Base-by-base conservation (phyloP, 2,888 invertebrate species). In the Metallyticus violacea region DNA sequence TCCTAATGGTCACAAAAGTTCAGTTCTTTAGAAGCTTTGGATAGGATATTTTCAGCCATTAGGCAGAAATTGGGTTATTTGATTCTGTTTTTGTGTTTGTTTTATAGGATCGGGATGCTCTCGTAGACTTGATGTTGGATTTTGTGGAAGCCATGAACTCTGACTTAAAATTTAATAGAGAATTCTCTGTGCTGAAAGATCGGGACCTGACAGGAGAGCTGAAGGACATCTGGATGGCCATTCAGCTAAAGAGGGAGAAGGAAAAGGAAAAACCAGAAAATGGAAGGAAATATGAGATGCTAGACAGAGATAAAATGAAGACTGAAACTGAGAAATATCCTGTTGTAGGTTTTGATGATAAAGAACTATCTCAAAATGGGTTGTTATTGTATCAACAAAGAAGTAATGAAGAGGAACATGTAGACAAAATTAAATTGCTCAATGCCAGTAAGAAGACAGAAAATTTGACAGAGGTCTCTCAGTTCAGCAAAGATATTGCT, bases 91-190 rank as follows among this genome's bases (percentile, higher is more conserved):
- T 62, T 62, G 7, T 15, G 7, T 9, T 9, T 6, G 26, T 81
- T 83, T 90, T 92, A 26, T 91, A 95, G 94, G 95, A 95, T 89
- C 93, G 94, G 88, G 93, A 94, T 87, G 94, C 94, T n/a, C 91
- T 96, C 89, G 94, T 96, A 76, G 95, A 94, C 89, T 91, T 95
- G 26, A 93, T 96, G 89, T 93, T 95, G 90, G 95, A 96, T 91
- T 96, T 95, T 90, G 95, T 96, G 76, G 96, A 96, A 90, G 94
- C 94, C 25, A 95, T 95, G 95, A 96, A 96, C 90, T 93, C 94
- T 4, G 95, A 95, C 0, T 91, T 96, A 62, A 91, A 93, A 88
- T 92, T 96, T 88, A 92, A 93, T 29, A 92, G 95, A 90, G 91
- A 91, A 85, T 91, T 91, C 83, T 89, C 93, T 22, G 94, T 96